Conservation (phyloP, 2,113 vertebrate species). For the Oncorhynchus mykiss region DNA sequence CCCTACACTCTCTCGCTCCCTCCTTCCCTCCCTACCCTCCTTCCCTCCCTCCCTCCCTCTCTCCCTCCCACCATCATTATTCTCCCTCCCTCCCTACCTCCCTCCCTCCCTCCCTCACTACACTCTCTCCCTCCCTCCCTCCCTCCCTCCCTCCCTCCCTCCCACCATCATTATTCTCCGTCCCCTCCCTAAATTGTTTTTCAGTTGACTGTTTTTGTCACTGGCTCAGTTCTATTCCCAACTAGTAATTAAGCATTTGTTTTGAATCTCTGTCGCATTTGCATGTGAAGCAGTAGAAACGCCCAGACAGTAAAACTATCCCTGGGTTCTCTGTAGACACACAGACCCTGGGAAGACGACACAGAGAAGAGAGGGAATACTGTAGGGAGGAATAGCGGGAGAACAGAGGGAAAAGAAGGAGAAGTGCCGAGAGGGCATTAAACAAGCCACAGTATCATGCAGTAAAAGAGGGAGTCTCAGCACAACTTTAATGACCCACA, state of each 20-base stretch:
- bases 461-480: too few species aligned
- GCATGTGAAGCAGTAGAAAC: conserved; percentile 51
- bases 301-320: conserved; percentile 53
- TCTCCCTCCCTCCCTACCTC: rapidly evolving
- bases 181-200: conserved; percentile 37
- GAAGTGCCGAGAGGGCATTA: too few species aligned
- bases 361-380: conserved; percentile 6
- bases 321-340: conserved; percentile 17
- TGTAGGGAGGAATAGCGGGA: not conserved
- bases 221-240: conserved; percentile 54
- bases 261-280: conserved; percentile 64
- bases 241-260: conserved; percentile 69
- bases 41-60: too few species aligned
- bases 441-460: too few species aligned
- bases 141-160: not conserved
- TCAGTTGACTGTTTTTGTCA: conserved; percentile 40
- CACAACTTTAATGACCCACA: too few species aligned
- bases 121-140: not conserved
- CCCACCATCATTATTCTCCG: conserved; percentile 4
- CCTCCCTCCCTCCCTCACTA: too few species aligned
- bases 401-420: not conserved
- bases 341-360: not conserved
- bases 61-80: too few species aligned
- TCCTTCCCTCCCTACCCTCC: too few species aligned
- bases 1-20: too few species aligned